Percentiles rank a stretch among this genome's conserved stretches.
These are phyloP conservation scores for Syncerus caffer DNA, from an alignment of 2,797 vertebrate species.

Conservation along the genomic window DNA sequence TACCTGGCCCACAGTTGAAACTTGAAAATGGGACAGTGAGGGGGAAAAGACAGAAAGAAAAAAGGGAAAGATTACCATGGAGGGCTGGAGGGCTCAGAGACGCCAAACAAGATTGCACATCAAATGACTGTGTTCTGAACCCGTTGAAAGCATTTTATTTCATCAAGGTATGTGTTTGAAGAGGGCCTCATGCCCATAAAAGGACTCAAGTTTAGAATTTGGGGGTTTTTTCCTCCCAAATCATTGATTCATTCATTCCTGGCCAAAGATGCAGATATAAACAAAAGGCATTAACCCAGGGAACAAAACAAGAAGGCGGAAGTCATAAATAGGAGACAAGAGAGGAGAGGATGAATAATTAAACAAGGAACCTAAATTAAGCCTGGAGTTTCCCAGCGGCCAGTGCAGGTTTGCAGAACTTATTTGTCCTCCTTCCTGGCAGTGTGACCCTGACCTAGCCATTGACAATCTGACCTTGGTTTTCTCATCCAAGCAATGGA, in stretches of 20 bases:
- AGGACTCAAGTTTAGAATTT: neutral
- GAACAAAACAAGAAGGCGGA: constrained; percentile 36
- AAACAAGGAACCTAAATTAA: constrained; percentile 69
- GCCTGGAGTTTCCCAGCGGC: constrained; percentile 52
- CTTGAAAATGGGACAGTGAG: neutral
- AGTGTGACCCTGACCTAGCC: neutral
- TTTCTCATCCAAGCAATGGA: neutral
- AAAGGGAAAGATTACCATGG: neutral
- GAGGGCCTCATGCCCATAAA: neutral
- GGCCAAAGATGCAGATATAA: constrained; percentile 44
- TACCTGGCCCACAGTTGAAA: neutral
- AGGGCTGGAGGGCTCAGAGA: neutral
- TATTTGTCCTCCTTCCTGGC: neutral
- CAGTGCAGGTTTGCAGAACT: neutral
- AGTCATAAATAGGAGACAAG: constrained; percentile 54
- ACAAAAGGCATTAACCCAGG: constrained; percentile 39
- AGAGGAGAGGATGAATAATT: constrained; percentile 66
- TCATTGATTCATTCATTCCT: constrained; percentile 56
- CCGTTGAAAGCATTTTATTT: neutral
- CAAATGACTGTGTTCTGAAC: neutral
- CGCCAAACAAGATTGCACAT: neutral
- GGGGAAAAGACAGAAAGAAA: neutral
- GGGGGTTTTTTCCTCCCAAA: neutral
- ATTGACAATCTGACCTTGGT: neutral
- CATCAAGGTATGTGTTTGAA: neutral